Evolutionary conservation across 2,888 invertebrate species (phyloP), one percentile per base, ranked within the genome.

Genomic region (Julus scanicus): DNA sequence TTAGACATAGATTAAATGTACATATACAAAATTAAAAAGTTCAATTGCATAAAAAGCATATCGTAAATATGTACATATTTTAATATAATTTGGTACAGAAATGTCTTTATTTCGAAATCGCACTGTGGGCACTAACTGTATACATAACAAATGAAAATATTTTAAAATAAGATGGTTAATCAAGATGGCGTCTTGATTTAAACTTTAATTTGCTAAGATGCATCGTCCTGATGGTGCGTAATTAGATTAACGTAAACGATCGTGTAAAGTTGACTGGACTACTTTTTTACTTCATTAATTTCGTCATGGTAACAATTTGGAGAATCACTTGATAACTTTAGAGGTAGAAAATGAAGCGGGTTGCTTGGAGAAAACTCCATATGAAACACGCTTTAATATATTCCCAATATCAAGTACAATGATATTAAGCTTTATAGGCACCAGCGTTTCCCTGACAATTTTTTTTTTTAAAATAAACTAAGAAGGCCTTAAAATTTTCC

Each of bases 401-500:
- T 71, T 71, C 71, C 71, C 71, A 71, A 29, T 63, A 29, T 63
- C n/a, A n/a, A 0, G 63, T 53, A 57, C 57, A 71, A 71, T 71
- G 71, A 57, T 29, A 71, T 71, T 71, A 71, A 71, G 63, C 20
- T 63, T 3, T 63, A 20, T 20, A 20, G 20, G 9, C n/a, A 13
- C 63, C 63, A 63, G 71, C 71, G 71, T 71, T 71, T 71, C 71
- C 71, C 71, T 71, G 71, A n/a, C 71, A 29, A 71, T 29, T n/a
- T 71, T 29, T 71, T 11, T 8, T n/a, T 29, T 2, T 3, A 8
- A 71, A 71, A 71, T 11, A 48, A 48, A 48, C 6, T 11, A 48
- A 63, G 20, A 63, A 63, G 4, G 29, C 71, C 71, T 29, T 71
- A 71, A 71, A 71, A 71, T 71, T 71, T 71, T 20, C 71, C 71